These are phyloP conservation scores for Neomonachus schauinslandi DNA, from an alignment of 2,113 vertebrate species.

Conservation along the genomic window DNA sequence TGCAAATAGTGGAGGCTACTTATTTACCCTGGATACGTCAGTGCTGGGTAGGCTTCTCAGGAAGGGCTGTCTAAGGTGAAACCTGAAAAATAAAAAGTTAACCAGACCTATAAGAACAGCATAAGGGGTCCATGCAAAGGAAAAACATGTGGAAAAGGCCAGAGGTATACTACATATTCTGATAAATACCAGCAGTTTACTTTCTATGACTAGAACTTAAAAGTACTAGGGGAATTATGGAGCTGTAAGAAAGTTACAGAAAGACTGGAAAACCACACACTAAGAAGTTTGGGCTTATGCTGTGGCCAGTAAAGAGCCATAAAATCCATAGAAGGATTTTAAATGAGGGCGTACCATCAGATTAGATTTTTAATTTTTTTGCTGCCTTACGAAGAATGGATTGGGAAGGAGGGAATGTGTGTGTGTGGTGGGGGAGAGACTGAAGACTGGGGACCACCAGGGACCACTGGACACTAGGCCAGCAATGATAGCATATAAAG, in stretches of 20 bases:
- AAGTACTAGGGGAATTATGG: neutral
- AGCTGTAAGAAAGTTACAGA: neutral
- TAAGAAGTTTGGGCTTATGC: neutral
- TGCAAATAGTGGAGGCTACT: neutral
- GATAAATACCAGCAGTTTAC: slow-evolving; percentile 8
- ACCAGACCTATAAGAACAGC: neutral
- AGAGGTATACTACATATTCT: neutral
- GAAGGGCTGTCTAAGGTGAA: neutral
- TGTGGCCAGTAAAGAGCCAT: neutral
- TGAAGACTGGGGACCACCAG: neutral
- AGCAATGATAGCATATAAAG: neutral
- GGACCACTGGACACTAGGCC: neutral
- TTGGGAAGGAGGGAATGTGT: neutral
- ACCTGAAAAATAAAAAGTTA: slow-evolving; percentile 1
- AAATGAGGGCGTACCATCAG: neutral
- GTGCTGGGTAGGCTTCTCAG: neutral
- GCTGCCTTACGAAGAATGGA: neutral
- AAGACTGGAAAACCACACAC: neutral
- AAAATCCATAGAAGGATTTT: neutral
- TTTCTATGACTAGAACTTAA: neutral
- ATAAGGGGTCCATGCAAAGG: neutral
- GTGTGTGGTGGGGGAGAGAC: neutral
- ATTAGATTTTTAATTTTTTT: slow-evolving; percentile 5
- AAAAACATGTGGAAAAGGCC: neutral
- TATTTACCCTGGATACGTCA: neutral